Evolutionary conservation across 92 coral and sea anemone genomes (phyloP), one percentile per base, ranked within the genome.

Genomic region (Isaurus tuberculatus): DNA sequence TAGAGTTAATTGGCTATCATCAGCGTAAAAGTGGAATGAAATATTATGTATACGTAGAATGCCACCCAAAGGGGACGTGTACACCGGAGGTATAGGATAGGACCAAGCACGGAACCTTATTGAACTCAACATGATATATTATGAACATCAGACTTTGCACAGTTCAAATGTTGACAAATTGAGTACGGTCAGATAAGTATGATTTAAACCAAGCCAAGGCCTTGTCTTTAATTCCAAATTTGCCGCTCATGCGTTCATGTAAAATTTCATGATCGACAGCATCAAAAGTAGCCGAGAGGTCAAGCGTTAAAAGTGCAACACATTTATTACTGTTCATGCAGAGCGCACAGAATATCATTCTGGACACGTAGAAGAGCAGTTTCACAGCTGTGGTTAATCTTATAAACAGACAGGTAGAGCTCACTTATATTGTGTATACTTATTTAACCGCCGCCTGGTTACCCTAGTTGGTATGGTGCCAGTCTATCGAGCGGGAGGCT

Each of bases 261-360:
- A 73, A 31, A 36, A 73, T 73, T 73, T 73, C 80, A 73, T 73
- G 29, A 37, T 73, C 63, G 22, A 42, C 60, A n/a, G n/a, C n/a
- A n/a, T n/a, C n/a, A n/a, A n/a, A n/a, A n/a, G n/a, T n/a, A n/a
- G n/a, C n/a, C n/a, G n/a, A n/a, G n/a, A n/a, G n/a, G n/a, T n/a
- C n/a, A n/a, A n/a, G n/a, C n/a, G n/a, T n/a, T n/a, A n/a, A n/a
- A n/a, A n/a, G n/a, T n/a, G n/a, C n/a, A n/a, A n/a, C n/a, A n/a
- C n/a, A n/a, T n/a, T n/a, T n/a, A 46, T 57, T 57, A 57, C 65
- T 57, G 65, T 57, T 2, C n/a, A n/a, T n/a, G n/a, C 28, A 57
- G 65, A 4, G 28, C 65, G 20, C 16, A n/a, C n/a, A n/a, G n/a
- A n/a, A n/a, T n/a, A n/a, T n/a, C n/a, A n/a, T n/a, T n/a, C n/a